A percentile compares a stretch with the other conserved stretches of the same genome.
phyloP scores from a whole-genome alignment of 2,113 vertebrate genomes.

The Dipodomys ordii region DNA sequence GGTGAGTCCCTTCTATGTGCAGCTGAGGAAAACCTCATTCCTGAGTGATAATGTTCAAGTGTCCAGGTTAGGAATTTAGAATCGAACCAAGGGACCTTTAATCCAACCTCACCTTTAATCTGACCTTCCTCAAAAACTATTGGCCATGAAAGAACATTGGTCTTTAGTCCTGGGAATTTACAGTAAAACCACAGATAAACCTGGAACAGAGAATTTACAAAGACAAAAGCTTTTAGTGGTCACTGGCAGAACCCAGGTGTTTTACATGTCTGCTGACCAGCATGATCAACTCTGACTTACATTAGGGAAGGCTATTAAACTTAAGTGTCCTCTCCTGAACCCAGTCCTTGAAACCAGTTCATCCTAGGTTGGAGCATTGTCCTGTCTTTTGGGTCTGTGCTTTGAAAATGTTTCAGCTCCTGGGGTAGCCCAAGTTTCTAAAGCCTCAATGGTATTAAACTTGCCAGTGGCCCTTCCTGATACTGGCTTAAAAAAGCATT shows the following conservation, averaged over 20 bases:
- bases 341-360: neutral
- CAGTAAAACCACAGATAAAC: neutral
- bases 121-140: neutral
- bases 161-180: neutral
- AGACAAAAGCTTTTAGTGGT: neutral
- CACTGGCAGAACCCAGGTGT: neutral
- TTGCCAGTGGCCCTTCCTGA: neutral
- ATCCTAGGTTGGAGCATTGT: rapidly evolving
- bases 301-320: neutral
- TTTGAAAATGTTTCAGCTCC: neutral
- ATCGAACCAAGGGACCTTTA: neutral
- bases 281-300: neutral
- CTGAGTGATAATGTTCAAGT: neutral
- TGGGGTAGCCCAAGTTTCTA: neutral
- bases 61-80: neutral
- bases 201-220: neutral
- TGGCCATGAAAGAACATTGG: neutral
- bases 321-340: neutral
- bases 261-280: neutral
- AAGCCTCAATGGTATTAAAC: neutral
- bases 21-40: neutral
- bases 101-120: neutral
- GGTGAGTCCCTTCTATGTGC: neutral
- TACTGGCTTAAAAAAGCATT: neutral
- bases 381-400: neutral